phyloP scores from a whole-genome alignment of 2,797 vertebrate species.

The Lithobates sylvaticus region DNA sequence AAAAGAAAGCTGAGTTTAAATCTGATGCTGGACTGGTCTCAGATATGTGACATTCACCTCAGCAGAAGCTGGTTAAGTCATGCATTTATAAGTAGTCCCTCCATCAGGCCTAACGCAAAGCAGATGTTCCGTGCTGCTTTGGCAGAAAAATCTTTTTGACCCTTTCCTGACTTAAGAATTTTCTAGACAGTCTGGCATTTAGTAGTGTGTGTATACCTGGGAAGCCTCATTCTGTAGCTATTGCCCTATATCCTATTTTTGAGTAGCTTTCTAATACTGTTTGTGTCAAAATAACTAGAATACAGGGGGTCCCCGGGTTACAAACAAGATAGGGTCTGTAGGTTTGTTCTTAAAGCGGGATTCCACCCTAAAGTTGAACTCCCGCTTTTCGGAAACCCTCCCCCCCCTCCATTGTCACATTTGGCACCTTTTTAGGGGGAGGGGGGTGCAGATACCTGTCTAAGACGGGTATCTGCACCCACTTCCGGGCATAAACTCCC shows the following conservation, averaged over 20 bases:
- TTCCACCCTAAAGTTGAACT: too few species aligned
- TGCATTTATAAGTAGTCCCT: slow-evolving; percentile 84
- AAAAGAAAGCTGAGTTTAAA: slow-evolving; percentile 74
- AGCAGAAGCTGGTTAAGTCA: slow-evolving; percentile 83
- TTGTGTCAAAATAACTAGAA: too few species aligned
- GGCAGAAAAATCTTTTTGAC: slow-evolving; percentile 82
- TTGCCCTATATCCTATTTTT: background rate
- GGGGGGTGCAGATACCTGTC: too few species aligned
- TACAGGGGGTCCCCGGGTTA: too few species aligned
- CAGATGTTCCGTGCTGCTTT: slow-evolving; percentile 89
- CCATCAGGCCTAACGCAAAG: slow-evolving; percentile 86
- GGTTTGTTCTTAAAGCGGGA: too few species aligned
- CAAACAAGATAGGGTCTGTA: too few species aligned
- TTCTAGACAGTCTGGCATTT: slow-evolving; percentile 14
- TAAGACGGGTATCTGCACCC: too few species aligned
- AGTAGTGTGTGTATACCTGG: slow-evolving; percentile 2
- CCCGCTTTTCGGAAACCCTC: too few species aligned
- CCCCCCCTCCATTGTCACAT: too few species aligned
- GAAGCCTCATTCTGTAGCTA: background rate
- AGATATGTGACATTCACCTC: slow-evolving; percentile 76
- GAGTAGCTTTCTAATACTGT: background rate
- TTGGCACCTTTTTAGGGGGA: too few species aligned
- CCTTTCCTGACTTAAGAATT: background rate
- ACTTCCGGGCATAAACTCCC: too few species aligned
- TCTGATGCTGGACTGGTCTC: slow-evolving; percentile 70